Conservation (phyloP, 92 coral and sea anemone species). For the Zoanthus sociatus region DNA sequence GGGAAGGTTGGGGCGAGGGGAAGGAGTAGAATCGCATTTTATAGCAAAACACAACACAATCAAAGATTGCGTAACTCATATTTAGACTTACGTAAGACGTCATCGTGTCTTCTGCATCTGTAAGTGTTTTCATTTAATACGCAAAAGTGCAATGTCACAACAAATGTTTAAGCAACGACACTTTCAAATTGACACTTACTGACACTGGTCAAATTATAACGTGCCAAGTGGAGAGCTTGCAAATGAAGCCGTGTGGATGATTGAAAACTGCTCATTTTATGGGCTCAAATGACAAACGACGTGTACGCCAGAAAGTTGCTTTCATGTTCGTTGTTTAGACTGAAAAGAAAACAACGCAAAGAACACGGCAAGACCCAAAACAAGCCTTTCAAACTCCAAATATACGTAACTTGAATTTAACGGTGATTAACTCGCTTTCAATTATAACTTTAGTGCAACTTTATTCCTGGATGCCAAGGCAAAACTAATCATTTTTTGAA, state of each 20-base stretch:
- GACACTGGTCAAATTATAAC: not conserved
- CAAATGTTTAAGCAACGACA: not conserved
- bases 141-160: slow-evolving; percentile 36
- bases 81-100: slow-evolving; percentile 26
- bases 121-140: not conserved
- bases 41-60: not conserved
- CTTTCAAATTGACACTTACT: slow-evolving; percentile 10
- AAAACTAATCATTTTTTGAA: not conserved
- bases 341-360: slow-evolving; percentile 9
- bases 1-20: not conserved
- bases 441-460: not conserved
- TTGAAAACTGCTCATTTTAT: not conserved
- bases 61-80: not conserved
- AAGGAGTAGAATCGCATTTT: not conserved
- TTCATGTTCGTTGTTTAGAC: not conserved
- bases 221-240: slow-evolving; percentile 3
- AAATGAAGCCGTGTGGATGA: not conserved
- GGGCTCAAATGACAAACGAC: not conserved
- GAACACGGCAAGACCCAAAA: slow-evolving; percentile 1
- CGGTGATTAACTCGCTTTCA: not conserved
- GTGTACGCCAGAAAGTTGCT: not conserved
- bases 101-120: slow-evolving; percentile 28
- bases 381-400: not conserved
- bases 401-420: not conserved
- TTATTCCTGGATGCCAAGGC: not conserved